phyloP scores from a whole-genome alignment of 2,888 invertebrate genomes.

The Hipparchia sbordonii region DNA sequence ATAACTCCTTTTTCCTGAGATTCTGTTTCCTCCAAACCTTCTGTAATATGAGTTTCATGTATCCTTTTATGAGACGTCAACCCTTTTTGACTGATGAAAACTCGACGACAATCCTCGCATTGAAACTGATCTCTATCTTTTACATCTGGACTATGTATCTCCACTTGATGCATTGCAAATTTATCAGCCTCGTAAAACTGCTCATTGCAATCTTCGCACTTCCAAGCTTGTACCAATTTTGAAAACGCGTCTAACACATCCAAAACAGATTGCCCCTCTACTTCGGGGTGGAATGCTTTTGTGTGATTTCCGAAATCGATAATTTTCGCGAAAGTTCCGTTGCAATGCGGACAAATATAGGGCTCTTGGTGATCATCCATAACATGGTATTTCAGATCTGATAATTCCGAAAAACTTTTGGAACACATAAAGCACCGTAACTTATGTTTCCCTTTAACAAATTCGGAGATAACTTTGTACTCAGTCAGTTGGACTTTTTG shows the following conservation, averaged over 20 bases:
- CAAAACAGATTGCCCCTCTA: slow-evolving; percentile 67
- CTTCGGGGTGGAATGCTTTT: slow-evolving; percentile 66
- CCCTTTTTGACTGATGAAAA: slow-evolving; percentile 70
- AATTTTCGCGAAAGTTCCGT: slow-evolving; percentile 64
- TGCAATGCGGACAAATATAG: slow-evolving; percentile 66
- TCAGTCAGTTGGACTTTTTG: slow-evolving; percentile 76
- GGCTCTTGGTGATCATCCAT: slow-evolving; percentile 73
- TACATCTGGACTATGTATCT: slow-evolving; percentile 65
- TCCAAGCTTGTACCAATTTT: slow-evolving; percentile 73
- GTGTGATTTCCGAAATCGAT: slow-evolving; percentile 71
- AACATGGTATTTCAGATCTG: slow-evolving; percentile 69
- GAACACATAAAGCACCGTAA: slow-evolving; percentile 71
- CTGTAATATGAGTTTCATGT: slow-evolving; percentile 58
- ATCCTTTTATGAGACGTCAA: slow-evolving; percentile 68
- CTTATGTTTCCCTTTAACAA: slow-evolving; percentile 69
- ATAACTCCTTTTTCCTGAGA: slow-evolving; percentile 61
- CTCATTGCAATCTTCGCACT: slow-evolving; percentile 72
- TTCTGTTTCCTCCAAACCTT: slow-evolving; percentile 55
- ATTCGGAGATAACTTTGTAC: slow-evolving; percentile 73
- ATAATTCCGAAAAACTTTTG: slow-evolving; percentile 60
- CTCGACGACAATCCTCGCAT: slow-evolving; percentile 69
- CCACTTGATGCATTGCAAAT: slow-evolving; percentile 69
- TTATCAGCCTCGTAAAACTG: slow-evolving; percentile 75
- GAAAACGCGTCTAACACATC: slow-evolving; percentile 74
- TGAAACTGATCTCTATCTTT: slow-evolving; percentile 67